Evolutionary conservation across 2,888 invertebrate genomes (phyloP), one percentile per base, ranked within the genome.

Genomic region (Anodontia alba): DNA sequence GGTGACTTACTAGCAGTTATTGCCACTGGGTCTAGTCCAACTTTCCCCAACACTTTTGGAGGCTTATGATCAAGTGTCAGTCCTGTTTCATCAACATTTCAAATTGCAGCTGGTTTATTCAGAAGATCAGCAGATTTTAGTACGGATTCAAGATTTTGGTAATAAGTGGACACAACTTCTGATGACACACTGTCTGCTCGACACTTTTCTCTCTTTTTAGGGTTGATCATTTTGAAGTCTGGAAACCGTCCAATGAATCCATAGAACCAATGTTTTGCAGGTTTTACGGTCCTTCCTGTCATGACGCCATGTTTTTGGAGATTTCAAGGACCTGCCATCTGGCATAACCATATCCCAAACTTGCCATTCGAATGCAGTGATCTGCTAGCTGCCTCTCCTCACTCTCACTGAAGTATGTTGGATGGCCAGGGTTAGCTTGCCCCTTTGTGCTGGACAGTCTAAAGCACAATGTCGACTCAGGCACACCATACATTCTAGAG

Each of bases 201-300:
- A 46, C 46, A 33, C 33, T 51, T 72, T 29, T 72, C 77, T 67
- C 77, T 71, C 23, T 77, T 72, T 10, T 33, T 57, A 23, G 77
- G 72, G 10, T 67, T 77, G 7, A 38, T 29, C 71, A 76, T 71
- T 17, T 23, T 76, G 1, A 76, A 23, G 26, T 76, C 76, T 46
- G 20, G 33, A 71, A 70, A 71, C 17, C 62, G 51, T 31, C 31
- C 17, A 17, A 70, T 8, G 46, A 76, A 76, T 20, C 76, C 71
- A 62, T 76, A 76, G 51, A 62, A 77, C 77, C 66, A 67, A 33
- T 77, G 72, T 66, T 77, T 77, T 36, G 67, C 46, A 42, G 51
- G 77, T 33, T 42, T 15, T 15, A 42, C 8, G 42, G 42, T 42
- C 15, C 42, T 42, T 15, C 42, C 42, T 8, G 42, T 42, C 15